Percentiles rank a stretch among this genome's conserved stretches.
phyloP scores from a whole-genome alignment of 2,113 vertebrate genomes.

The Passer montanus region DNA sequence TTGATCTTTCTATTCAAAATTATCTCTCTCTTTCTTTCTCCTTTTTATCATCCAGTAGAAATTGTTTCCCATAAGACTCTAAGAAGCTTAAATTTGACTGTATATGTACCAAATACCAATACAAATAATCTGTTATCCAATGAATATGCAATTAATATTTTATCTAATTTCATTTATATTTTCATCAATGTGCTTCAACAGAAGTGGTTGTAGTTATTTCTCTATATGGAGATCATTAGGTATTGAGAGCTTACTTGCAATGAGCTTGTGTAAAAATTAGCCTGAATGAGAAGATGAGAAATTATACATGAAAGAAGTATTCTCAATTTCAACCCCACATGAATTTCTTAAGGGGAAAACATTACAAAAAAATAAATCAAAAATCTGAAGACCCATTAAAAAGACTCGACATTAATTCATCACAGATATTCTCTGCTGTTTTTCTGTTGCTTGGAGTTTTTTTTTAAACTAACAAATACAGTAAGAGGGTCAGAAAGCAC shows the following conservation, averaged over 20 bases:
- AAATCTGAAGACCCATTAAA: not conserved
- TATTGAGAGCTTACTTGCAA: not conserved
- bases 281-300: not conserved
- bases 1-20: not conserved
- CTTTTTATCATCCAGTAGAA: not conserved
- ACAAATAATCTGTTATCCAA: not conserved
- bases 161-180: not conserved
- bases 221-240: not conserved
- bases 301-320: not conserved
- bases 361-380: not conserved
- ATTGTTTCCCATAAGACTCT: not conserved
- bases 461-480: not conserved
- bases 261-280: not conserved
- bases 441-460: not conserved
- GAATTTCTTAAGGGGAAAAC: not conserved
- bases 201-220: not conserved
- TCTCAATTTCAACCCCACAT: not conserved
- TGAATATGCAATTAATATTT: not conserved
- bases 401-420: not conserved
- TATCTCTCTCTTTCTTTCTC: not conserved
- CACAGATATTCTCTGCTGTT: not conserved
- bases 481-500: not conserved
- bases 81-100: not conserved
- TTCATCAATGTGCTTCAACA: not conserved
- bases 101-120: not conserved